phyloP scores from a whole-genome alignment of 2,888 invertebrate genomes.

The Drosophila koepferae region DNA sequence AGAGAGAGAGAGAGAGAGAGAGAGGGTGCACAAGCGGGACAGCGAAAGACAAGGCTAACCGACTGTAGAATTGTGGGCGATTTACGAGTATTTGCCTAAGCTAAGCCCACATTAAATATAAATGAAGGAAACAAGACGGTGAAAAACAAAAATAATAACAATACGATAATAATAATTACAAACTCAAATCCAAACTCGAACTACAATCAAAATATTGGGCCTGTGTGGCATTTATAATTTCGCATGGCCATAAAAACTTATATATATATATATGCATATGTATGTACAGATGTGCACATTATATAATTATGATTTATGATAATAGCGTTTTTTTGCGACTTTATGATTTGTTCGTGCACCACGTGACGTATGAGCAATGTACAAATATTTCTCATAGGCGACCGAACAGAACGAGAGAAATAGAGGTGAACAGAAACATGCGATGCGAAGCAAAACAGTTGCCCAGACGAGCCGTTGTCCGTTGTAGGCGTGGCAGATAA shows the following conservation, averaged over 20 bases:
- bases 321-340: conserved; percentile 14
- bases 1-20: not conserved
- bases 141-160: not conserved
- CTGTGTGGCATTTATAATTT: conserved; percentile 53
- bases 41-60: conserved; percentile 19
- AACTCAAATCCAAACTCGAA: conserved; percentile 8
- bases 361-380: conserved; percentile 63
- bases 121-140: conserved; percentile 9
- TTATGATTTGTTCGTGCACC: conserved; percentile 39
- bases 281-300: conserved; percentile 28
- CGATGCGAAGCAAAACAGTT: conserved; percentile 24
- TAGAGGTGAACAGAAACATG: conserved; percentile 25
- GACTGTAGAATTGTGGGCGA: conserved; percentile 57
- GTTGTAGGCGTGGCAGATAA: not conserved
- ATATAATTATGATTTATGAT: conserved; percentile 40
- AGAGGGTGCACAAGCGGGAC: not conserved
- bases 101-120: conserved; percentile 39
- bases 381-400: conserved; percentile 20
- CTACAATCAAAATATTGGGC: conserved; percentile 30
- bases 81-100: conserved; percentile 51
- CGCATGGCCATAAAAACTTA: conserved; percentile 44
- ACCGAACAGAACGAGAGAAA: conserved; percentile 19
- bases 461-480: not conserved
- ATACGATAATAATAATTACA: conserved; percentile 24
- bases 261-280: not conserved